Evolutionary conservation across 1,140 invertebrate species (phyloP).

Genomic region (Pinna nobilis): DNA sequence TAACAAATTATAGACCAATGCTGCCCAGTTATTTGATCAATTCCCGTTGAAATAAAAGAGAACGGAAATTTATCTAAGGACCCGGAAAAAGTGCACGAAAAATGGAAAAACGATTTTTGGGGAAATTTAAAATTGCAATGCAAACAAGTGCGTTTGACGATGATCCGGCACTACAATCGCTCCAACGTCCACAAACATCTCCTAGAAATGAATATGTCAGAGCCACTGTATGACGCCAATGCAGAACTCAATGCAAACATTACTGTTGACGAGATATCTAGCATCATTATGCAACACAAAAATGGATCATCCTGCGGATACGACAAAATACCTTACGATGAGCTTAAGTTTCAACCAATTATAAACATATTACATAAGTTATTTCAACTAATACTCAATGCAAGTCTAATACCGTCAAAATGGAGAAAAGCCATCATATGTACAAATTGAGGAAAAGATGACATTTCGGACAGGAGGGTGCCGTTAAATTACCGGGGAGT

Average conservation of each 20-base stretch:
- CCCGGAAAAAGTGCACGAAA: neutral
- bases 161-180: neutral
- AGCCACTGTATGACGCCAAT: conserved; percentile 28
- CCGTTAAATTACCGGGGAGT: conserved; percentile 47
- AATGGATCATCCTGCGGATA: conserved; percentile 6
- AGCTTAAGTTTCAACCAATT: conserved; percentile 22
- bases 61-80: neutral
- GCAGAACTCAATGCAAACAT: conserved; percentile 20
- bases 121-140: neutral
- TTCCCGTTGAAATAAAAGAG: no score
- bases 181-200: conserved; percentile 22
- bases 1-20: no score
- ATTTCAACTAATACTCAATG: conserved; percentile 39
- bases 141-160: neutral
- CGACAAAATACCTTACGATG: conserved; percentile 22
- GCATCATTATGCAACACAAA: conserved; percentile 23
- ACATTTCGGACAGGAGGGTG: conserved; percentile 12
- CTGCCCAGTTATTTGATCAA: no score
- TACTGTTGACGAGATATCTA: conserved; percentile 18
- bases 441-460: conserved; percentile 35
- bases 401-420: conserved; percentile 35
- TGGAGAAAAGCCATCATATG: conserved; percentile 45
- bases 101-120: conserved; percentile 23
- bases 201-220: conserved; percentile 28
- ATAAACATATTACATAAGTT: conserved; percentile 26